Base-by-base conservation (phyloP, 1,140 invertebrate species). In the Temnothorax longispinosus region DNA sequence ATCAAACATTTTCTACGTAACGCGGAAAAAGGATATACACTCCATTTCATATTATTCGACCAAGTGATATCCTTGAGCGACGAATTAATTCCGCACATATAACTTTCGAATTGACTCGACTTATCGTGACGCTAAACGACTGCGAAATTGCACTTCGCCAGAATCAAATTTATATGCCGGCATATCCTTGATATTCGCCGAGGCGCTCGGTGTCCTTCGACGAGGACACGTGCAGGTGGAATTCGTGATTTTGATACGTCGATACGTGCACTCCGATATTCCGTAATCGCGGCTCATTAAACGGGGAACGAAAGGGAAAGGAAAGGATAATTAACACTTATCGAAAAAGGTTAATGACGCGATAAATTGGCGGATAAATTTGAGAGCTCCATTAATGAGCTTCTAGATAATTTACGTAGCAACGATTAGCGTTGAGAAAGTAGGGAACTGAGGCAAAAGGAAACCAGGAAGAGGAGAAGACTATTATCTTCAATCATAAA, bases 361-460 rank as follows among this genome's bases (percentile, higher is more conserved):
- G 47, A 60, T 74, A 74, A 44, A 58, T 81, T 81, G 38, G 21
- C 38, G 41, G 38, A 65, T 78, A 78, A 80, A 80, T 54, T 62
- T 52, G 69, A 75, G 47, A 74, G 41, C 27, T 69, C 54, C 41
- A 13, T 72, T 74, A 84, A 74, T 47, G 69, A 60, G 18, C 15
- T 71, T 47, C 41, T 38, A 72, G 32, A 60, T 50, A 84, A 75
- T 74, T 84, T 35, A 35, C 35, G 10, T n/a, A 38, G 41, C n/a
- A 74, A 74, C 13, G 18, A 50, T 84, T 75, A 84, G 3, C 50
- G 2, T 71, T 8, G 54, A 62, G 80, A 75, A 84, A 84, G 54
- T 56, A 75, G 32, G 44, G 15, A 74, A 60, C n/a, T n/a, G 11
- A 58, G 32, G 13, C 18, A 54, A 21, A 50, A 11, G 27, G 47